Base-by-base conservation (phyloP, 2,888 invertebrate genomes). In the Choreutis nemorana region DNA sequence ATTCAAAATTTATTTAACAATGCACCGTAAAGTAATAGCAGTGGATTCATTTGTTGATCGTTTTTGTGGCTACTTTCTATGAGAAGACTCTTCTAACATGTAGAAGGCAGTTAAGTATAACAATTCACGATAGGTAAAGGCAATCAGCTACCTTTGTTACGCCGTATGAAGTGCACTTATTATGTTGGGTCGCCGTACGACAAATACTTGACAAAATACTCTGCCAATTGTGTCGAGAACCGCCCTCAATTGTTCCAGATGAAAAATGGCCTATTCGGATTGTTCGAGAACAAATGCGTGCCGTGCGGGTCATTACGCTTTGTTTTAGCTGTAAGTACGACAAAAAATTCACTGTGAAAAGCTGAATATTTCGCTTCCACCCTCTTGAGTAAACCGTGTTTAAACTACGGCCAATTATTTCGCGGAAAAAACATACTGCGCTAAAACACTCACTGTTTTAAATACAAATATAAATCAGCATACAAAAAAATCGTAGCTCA, bases 131-230 rank as follows among this genome's bases (percentile, higher is more conserved):
- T 18, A 14, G 27, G 27, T 27, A 24, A 26, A 23, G 25, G 15
- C 11, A 15, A 28, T n/a, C 20, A 20, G 18, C 31, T 31, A 33
- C 15, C 27, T 29, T 6, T 24, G 23, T 29, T 9, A 33, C 48
- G 44, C 50, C 48, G 50, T 58, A 48, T 50, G 39, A 48, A 71
- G 67, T 70, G 68, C 67, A 66, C 70, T 68, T 58, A 62, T 61
- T 53, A 59, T 55, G 58, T 57, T 50, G 57, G 51, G 53, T 55
- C 55, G 50, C 54, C 59, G 59, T 63, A 50, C 68, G 62, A 70
- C 77, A 72, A 72, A 66, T 70, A 63, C 71, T 73, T 73, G 73
- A 75, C 75, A 73, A 72, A 78, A 73, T 70, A 73, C 73, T 65
- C 68, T 64, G 66, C 72, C 73, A 72, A 72, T 78, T 75, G 71